phyloP scores from a whole-genome alignment of 1,140 invertebrate species.

The Elymnias hypermnestra region DNA sequence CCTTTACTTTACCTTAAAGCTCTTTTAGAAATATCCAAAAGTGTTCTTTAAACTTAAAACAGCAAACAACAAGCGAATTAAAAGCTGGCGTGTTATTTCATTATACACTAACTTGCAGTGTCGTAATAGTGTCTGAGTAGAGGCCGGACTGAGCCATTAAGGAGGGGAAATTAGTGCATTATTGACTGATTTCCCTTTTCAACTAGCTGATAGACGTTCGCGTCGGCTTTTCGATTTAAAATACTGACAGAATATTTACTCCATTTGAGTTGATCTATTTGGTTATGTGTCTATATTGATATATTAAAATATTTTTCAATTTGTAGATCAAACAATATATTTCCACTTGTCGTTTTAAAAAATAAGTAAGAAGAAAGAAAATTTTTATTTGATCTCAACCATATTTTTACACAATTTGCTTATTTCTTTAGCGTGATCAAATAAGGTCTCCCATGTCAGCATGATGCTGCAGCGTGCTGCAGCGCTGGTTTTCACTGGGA shows the following conservation, averaged over 20 bases:
- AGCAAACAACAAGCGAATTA: slow-evolving; percentile 5
- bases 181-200: slow-evolving; percentile 73
- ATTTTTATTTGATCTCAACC: too few species aligned
- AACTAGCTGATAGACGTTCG: slow-evolving; percentile 67
- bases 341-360: too few species aligned
- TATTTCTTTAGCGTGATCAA: too few species aligned
- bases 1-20: too few species aligned
- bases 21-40: background rate
- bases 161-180: slow-evolving; percentile 74
- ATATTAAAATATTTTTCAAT: too few species aligned
- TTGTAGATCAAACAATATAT: too few species aligned
- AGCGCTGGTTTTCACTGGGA: too few species aligned
- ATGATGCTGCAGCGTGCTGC: too few species aligned
- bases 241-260: slow-evolving; percentile 50
- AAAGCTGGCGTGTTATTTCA: slow-evolving; percentile 45
- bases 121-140: slow-evolving; percentile 69
- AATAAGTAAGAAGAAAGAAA: too few species aligned
- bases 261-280: slow-evolving; percentile 39
- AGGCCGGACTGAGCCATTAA: slow-evolving; percentile 66
- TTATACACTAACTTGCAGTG: slow-evolving; percentile 53
- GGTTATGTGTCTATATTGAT: too few species aligned
- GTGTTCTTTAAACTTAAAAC: slow-evolving; percentile 5
- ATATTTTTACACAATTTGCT: too few species aligned
- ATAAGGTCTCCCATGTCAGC: too few species aligned
- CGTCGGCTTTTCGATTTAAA: slow-evolving; percentile 66